A percentile compares a stretch with the other conserved stretches of the same genome.
These are phyloP conservation scores for Drosophila kikkawai DNA, from an alignment of 1,140 invertebrate species.

Conservation along the genomic window DNA sequence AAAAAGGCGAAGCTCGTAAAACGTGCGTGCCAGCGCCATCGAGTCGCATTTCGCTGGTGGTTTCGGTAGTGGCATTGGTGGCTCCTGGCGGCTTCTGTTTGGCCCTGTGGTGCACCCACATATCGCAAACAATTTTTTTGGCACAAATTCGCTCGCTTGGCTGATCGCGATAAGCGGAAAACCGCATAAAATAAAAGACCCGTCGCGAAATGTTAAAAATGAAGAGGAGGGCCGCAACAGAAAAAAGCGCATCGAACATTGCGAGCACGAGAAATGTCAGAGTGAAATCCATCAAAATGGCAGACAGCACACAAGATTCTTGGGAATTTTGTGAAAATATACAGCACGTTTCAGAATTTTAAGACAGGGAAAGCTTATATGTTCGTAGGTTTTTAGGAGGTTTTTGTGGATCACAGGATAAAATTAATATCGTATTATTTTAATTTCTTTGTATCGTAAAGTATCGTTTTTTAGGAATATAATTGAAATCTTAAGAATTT, in stretches of 20 bases:
- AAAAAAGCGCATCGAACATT: conserved; percentile 33
- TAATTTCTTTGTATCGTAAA: not conserved
- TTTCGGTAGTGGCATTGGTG: conserved; percentile 20
- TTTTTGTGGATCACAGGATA: not conserved
- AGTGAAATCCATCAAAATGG: conserved; percentile 58
- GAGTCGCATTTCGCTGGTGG: conserved; percentile 19
- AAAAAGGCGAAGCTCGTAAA: conserved; percentile 46
- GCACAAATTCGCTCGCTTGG: conserved; percentile 63
- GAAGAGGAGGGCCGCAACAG: conserved; percentile 3
- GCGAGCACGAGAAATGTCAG: conserved; percentile 46
- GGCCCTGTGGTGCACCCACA: conserved; percentile 63
- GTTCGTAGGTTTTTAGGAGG: not conserved
- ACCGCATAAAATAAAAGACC: conserved; percentile 38
- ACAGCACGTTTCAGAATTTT: conserved; percentile 26
- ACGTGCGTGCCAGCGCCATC: conserved; percentile 57
- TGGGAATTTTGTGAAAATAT: conserved; percentile 28
- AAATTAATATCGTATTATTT: not conserved
- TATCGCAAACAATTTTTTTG: conserved; percentile 62
- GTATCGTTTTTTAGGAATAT: not conserved
- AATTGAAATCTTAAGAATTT: no score
- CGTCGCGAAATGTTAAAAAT: conserved; percentile 36
- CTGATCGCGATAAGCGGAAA: conserved; percentile 71
- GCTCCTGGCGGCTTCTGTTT: conserved; percentile 14
- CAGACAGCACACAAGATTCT: conserved; percentile 46
- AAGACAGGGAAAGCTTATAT: not conserved